These are phyloP conservation scores for Arion vulgaris DNA, from an alignment of 1,140 invertebrate species.

Conservation along the genomic window DNA sequence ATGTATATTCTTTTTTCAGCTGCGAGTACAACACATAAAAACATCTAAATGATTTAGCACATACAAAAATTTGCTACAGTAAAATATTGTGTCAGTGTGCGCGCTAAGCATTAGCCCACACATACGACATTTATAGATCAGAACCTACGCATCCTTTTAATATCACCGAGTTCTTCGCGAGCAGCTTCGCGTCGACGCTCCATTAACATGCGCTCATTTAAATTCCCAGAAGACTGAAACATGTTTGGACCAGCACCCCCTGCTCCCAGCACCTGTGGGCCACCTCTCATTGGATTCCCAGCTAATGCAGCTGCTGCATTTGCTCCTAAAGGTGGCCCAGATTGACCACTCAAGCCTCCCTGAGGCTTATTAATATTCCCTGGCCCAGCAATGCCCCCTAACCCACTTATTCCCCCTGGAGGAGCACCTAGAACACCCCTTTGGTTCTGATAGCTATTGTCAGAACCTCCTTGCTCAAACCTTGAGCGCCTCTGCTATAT, in stretches of 20 bases:
- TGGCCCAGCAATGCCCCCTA: background rate
- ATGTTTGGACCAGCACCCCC: conserved; percentile 23
- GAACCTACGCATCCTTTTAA: conserved; percentile 57
- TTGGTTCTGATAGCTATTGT: conserved; percentile 39
- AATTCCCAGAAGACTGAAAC: conserved; percentile 11
- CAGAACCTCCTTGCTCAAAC: conserved; percentile 42
- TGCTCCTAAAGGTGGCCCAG: background rate
- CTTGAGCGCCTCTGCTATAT: conserved; percentile 32
- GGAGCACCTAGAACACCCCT: conserved; percentile 42
- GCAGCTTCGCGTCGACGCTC: conserved; percentile 46
- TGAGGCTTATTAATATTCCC: conserved; percentile 9
- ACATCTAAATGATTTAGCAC: background rate
- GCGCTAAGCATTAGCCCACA: background rate
- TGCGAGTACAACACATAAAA: background rate
- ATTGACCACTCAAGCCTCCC: conserved; percentile 15
- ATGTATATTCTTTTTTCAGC: background rate
- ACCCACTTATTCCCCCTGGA: conserved; percentile 35
- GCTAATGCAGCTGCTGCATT: conserved; percentile 27
- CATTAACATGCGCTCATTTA: conserved; percentile 43
- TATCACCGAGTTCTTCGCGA: conserved; percentile 51
- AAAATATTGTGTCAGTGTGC: background rate
- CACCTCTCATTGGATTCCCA: conserved; percentile 13
- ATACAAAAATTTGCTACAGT: background rate
- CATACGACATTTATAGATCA: conserved; percentile 10
- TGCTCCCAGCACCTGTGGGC: conserved; percentile 31